Percentiles rank a stretch among this genome's conserved stretches.
Conservation (phyloP, 2,113 vertebrate genomes). For the Amphiprion percula region DNA sequence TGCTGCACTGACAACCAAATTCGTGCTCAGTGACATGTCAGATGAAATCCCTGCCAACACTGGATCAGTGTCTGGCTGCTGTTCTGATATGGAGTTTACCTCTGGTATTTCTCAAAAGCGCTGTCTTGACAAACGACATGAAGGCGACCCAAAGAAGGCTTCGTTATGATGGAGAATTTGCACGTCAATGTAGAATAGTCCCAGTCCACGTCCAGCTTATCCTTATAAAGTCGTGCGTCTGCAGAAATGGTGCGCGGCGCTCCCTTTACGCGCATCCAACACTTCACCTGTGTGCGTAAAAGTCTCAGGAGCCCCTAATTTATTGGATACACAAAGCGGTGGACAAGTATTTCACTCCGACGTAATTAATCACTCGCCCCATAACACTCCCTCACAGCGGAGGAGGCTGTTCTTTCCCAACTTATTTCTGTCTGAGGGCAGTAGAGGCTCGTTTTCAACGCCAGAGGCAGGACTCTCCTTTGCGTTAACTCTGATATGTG, state of each 20-base stretch:
- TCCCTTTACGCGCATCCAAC: constrained; percentile 57
- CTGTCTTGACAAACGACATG: constrained; percentile 65
- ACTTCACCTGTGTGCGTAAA: constrained; percentile 78
- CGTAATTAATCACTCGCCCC: constrained; percentile 82
- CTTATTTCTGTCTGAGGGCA: constrained; percentile 68
- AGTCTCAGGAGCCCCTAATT: constrained; percentile 80
- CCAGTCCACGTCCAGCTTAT: constrained; percentile 43
- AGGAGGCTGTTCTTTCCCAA: constrained; percentile 53
- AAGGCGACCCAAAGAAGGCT: constrained; percentile 53
- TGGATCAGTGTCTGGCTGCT: neutral
- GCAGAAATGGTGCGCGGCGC: constrained; percentile 60
- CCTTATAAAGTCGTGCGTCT: constrained; percentile 66
- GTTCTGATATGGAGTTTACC: constrained; percentile 62
- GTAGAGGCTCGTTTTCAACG: constrained; percentile 68
- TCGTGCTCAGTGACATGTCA: constrained; percentile 3
- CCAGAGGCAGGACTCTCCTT: constrained; percentile 77
- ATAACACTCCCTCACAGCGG: constrained; percentile 58
- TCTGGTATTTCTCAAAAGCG: constrained; percentile 58
- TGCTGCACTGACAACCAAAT: neutral
- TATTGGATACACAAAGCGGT: constrained; percentile 76
- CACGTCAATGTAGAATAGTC: constrained; percentile 35
- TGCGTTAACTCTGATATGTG: constrained; percentile 46
- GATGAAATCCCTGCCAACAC: neutral
- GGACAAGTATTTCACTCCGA: constrained; percentile 68
- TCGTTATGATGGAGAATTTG: neutral